Base-by-base conservation (phyloP, 2,888 invertebrate genomes). In the Drosophila seclusa region DNA sequence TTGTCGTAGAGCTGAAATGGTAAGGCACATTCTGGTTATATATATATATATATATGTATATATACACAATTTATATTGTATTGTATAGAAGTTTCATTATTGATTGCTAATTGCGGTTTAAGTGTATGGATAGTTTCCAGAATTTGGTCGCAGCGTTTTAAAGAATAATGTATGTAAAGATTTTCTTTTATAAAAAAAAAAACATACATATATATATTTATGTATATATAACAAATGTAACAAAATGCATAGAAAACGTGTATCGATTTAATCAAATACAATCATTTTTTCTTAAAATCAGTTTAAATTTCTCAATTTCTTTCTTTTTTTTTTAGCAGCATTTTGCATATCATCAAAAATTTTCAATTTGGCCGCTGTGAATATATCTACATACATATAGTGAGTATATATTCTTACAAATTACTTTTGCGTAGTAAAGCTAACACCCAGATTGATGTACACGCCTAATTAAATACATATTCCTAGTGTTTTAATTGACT, bases 71-170 rank as follows among this genome's bases (percentile, higher is more conserved):
- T 36, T 24, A 27, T 27, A 36, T 27, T 50, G 74, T 52, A 58
- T 57, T 61, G 21, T 75, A 58, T 58, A 36, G 49, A 52, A 66
- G 42, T 62, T 62, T 62, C 45, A 75, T 69, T 70, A 71, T 78
- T 89, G 89, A 78, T 83, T 89, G 84, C 85, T 76, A 84, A 87
- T 82, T 84, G 82, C 87, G 76, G 76, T 73, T 73, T 27, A 65
- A 66, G 69, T 66, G 38, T 52, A 49, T 59, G 27, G n/a, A 55
- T 55, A 52, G 32, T 54, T 63, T 55, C 58, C 68, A 64, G 52
- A 83, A 68, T 80, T 82, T 85, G 70, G 71, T 82, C 68, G 82
- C 83, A 77, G 74, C 68, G 49, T 68, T 57, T 36, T 31, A 52
- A 54, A 24, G 21, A 24, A 16, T 45, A 45, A 45, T 64, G 11